Evolutionary conservation across 2,113 vertebrate species (phyloP), one percentile per base, ranked within the genome.

Genomic region (Poecile atricapillus): DNA sequence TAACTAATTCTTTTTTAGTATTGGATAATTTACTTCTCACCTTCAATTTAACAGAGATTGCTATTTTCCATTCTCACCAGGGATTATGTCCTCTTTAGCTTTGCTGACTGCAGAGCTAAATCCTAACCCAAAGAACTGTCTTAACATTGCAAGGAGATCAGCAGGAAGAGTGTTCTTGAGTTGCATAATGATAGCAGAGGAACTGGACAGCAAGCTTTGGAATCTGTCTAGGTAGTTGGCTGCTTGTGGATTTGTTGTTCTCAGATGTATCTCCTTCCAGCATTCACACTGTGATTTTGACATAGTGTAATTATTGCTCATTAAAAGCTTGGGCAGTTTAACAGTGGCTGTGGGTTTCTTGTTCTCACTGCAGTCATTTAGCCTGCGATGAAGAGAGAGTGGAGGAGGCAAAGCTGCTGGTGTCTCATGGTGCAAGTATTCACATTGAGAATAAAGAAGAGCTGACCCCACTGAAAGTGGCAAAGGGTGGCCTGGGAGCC

Each of bases 401-500:
- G 63, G 99, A 99, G 93, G 99, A 99, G 85, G 99, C 99, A 89
- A 99, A 99, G 97, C 94, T 99, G 89, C 97, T 99, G 96, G 99
- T 99, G 75, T 98, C 98, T 95, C 98, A 99, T 1, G 99, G 99
- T 80, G 99, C 99, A 94, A 99, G 99, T 95, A 99, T 99, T 97
- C 99, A 99, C 96, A 98, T 99, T 90, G 99, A 99, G 94, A 99
- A 99, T 97, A 99, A 99, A 96, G 99, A 99, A 95, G 98, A 99
- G 94, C 99, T 99, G 97, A 99, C 99, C 3, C 99, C 99, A 6
- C 94, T 99, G 62, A 99, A 99, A 97, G 93, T 99, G 39, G 98
- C 99, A 47, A 99, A 98, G 94, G 98, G 98, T 21, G 97, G 98
- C 33, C 97, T 99, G 92, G 98, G 98, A 43, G 97, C 97, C 60